Conservation (phyloP, 2,888 invertebrate species). For the Lottia gigantea region DNA sequence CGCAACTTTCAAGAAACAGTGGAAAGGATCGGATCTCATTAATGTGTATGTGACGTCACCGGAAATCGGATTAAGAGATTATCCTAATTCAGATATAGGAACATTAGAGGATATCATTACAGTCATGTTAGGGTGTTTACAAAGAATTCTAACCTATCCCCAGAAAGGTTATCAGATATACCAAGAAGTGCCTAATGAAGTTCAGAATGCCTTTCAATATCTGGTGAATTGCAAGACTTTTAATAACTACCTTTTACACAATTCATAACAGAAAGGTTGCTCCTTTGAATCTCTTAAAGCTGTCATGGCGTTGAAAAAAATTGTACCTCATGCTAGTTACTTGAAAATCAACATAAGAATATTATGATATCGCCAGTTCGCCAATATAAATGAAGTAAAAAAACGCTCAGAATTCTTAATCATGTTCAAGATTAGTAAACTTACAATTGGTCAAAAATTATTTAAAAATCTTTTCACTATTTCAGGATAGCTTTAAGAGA, state of each 20-base stretch:
- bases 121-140: conserved; percentile 49
- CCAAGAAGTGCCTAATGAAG: conserved; percentile 46
- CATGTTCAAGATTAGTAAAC: no score
- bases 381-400: no score
- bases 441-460: no score
- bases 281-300: no score
- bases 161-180: conserved; percentile 49
- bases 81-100: conserved; percentile 45
- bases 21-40: conserved; percentile 41
- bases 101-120: conserved; percentile 42
- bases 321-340: no score
- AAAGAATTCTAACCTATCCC: conserved; percentile 52
- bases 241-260: not conserved
- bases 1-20: conserved; percentile 61
- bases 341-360: no score
- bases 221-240: not conserved
- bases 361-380: no score
- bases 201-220: conserved; percentile 35
- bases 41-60: conserved; percentile 53
- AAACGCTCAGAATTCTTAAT: no score
- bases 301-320: no score
- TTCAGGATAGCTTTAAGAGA: no score
- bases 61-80: conserved; percentile 44
- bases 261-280: no score
- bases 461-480: no score